phyloP scores from a whole-genome alignment of 2,113 vertebrate genomes.

The Brienomyrus brachyistius region DNA sequence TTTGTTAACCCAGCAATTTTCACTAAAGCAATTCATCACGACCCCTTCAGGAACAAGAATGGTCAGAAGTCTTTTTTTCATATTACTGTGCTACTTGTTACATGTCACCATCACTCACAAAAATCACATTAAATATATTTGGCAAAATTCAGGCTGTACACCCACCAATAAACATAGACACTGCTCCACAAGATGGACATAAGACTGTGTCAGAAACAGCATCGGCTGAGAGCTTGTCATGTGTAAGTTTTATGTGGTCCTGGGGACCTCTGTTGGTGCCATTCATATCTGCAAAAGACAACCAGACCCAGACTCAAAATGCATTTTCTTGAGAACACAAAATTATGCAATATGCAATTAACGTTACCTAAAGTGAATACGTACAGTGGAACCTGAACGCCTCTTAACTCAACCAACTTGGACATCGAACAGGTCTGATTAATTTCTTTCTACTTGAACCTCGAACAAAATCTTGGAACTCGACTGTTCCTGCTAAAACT shows the following conservation, averaged over 20 bases:
- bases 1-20: background rate
- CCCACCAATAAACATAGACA: constrained; percentile 82
- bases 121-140: background rate
- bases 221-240: constrained; percentile 70
- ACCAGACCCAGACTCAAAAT: background rate
- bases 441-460: too few species aligned
- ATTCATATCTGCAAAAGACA: constrained; percentile 27
- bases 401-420: too few species aligned
- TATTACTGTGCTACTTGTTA: background rate
- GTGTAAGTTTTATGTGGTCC: constrained; percentile 69
- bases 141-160: background rate
- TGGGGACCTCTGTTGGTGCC: constrained; percentile 41
- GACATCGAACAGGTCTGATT: too few species aligned
- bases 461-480: too few species aligned
- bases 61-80: background rate
- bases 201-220: constrained; percentile 65
- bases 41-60: background rate
- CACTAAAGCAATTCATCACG: background rate
- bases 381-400: too few species aligned
- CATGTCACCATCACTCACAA: background rate
- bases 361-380: background rate
- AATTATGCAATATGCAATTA: background rate
- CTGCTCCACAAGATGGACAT: constrained; percentile 75
- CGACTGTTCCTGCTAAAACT: too few species aligned
- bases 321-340: background rate